Base-by-base conservation (phyloP, 2,888 invertebrate species). In the Sicus ferrugineus region DNA sequence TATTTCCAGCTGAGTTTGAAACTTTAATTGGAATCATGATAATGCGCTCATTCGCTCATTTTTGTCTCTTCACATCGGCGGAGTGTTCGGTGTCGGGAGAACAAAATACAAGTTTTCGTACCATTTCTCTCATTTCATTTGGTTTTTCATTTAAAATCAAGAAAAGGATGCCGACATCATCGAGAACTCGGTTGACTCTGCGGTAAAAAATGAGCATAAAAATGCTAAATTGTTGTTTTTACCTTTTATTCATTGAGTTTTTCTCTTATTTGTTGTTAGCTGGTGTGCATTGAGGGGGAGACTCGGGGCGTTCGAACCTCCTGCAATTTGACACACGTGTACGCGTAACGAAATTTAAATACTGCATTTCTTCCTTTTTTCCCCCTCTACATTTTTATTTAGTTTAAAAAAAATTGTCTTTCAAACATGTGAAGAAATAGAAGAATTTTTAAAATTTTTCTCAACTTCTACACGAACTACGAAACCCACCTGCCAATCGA, bases 21-120 rank as follows among this genome's bases (percentile, higher is more conserved):
- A 67, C 58, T 67, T 59, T 67, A 67, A 67, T 67, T 67, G 67
- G 59, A 67, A 67, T 67, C 59, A 67, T 59, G 67, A 67, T 67
- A 67, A 67, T 67, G 58, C 58, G 58, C 59, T 67, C 46, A 67
- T 59, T 23, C 19, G 7, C 21, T 30, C 59, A 31, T 48, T 62
- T 62, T 46, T 62, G 16, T 46, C 16, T 38, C n/a, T 34, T 11
- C 11, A 42, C 23, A 19, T 42, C 7, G 7, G 46, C 21, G 11
- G 46, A 16, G 46, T 4, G 7, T 19, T 23, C 26, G 14, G 54
- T 16, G 54, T 28, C 54, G n/a, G 26, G 50, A 23, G 50, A 52
- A 3, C 14, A 11, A 26, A 54, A 11, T 5, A 28, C 14, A 54
- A 26, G 54, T 54, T 23, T 26, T 54, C 26, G 14, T 3, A 26